Conservation (phyloP, 2,888 invertebrate species). For the Heliconius hortense region DNA sequence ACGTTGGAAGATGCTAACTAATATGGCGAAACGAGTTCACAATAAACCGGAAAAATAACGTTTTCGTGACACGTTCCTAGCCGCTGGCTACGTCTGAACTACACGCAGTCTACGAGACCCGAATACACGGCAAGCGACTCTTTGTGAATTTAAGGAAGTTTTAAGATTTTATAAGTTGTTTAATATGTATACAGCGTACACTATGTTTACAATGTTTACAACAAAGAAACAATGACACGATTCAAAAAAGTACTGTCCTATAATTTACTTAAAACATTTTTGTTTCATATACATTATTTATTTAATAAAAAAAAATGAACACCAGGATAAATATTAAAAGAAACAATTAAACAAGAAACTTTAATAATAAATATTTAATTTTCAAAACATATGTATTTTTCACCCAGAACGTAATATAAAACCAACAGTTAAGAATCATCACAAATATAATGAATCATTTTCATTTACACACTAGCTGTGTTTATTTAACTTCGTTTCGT, state of each 20-base stretch:
- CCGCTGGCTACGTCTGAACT: conserved; percentile 46
- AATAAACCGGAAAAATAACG: conserved; percentile 76
- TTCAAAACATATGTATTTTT: background rate
- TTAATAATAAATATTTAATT: background rate
- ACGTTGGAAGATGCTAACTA: conserved; percentile 5
- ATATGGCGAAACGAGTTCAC: conserved; percentile 19
- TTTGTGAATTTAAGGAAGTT: conserved; percentile 42
- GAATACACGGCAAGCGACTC: conserved; percentile 50
- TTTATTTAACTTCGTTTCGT: conserved; percentile 14
- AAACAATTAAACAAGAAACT: background rate
- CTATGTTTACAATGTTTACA: conserved; percentile 35
- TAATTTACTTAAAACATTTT: background rate
- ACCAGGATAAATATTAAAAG: background rate
- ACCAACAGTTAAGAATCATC: background rate
- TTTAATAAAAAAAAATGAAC: too few species aligned
- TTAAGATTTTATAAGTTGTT: conserved; percentile 29
- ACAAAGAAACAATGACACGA: conserved; percentile 34
- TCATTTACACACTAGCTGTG: conserved; percentile 32
- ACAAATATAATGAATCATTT: conserved; percentile 33
- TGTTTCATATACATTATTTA: too few species aligned
- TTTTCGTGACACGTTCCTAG: conserved; percentile 67
- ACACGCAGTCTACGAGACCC: conserved; percentile 62
- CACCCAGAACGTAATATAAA: background rate
- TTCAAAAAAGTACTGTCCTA: conserved; percentile 21
- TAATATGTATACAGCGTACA: conserved; percentile 40